Conservation (phyloP, 1,140 invertebrate species). For the Drosophila carrolli region DNA sequence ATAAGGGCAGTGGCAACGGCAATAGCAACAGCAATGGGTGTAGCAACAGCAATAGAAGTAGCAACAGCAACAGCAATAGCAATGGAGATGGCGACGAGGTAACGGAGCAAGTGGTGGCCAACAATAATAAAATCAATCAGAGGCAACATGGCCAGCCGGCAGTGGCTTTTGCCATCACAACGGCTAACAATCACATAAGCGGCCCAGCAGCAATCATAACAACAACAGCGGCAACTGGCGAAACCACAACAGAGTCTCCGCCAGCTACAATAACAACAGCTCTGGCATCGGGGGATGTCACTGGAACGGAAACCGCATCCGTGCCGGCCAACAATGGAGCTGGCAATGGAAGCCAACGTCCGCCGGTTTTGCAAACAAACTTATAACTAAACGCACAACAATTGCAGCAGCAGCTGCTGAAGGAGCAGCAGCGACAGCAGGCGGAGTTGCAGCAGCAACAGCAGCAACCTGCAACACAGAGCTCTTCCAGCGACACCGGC, state of each 20-base stretch:
- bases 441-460: conserved; percentile 21
- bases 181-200: conserved; percentile 44
- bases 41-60: conserved; percentile 2
- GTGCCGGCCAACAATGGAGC: conserved; percentile 16
- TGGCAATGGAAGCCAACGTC: conserved; percentile 40
- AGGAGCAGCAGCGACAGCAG: conserved; percentile 62
- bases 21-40: conserved; percentile 1
- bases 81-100: conserved; percentile 12
- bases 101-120: conserved; percentile 68
- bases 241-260: background rate
- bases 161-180: conserved; percentile 25
- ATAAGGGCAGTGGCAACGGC: conserved; percentile 29
- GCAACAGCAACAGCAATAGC: conserved; percentile 11
- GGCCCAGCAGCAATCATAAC: conserved; percentile 15
- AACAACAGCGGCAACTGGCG: conserved; percentile 20
- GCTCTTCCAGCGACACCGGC: conserved; percentile 57
- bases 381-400: conserved; percentile 83
- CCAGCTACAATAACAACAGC: conserved; percentile 5
- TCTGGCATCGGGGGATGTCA: conserved; percentile 4
- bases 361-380: conserved; percentile 69
- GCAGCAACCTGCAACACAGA: conserved; percentile 29
- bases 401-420: conserved; percentile 72
- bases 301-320: conserved; percentile 22
- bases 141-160: conserved; percentile 61
- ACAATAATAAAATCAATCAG: conserved; percentile 84